Evolutionary conservation across 2,888 invertebrate genomes (phyloP), one percentile per base, ranked within the genome.

Genomic region (Rhingia campestris): DNA sequence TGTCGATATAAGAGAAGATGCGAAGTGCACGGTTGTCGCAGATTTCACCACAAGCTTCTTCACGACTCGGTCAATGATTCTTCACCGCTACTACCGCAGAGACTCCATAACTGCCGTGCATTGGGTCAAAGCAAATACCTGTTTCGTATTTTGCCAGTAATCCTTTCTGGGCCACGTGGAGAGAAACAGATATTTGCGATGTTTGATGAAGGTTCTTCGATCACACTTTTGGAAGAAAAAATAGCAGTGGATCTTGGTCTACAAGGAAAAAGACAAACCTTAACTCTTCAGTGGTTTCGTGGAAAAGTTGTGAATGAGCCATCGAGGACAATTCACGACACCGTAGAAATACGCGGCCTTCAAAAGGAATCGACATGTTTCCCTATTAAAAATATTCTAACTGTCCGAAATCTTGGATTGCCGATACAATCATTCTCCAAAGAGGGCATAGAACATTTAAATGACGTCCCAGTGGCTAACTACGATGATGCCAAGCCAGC

Each of bases 251-350:
- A 30, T 6, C 6, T 30, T 6, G 51, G 22, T 6, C 30, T 51
- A 30, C 5, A 30, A 7, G 22, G 30, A 14, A 30, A 51, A 30
- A 30, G 22, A 30, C 14, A 51, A 6, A 6, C 51, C 6, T 87
- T 86, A 10, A 47, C 86, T 39, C 61, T 87, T 0, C 87, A 88
- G 67, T 49, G 87, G 56, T 87, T 86, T 86, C 39, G 59, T 6
- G 63, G 58, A 30, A 58, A 67, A 49, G 86, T 4, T n/a, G 37
- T 1, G 30, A 66, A 56, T 51, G 72, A 4, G 76, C 81, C 0
- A 67, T 81, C 4, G 47, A 30, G 33, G 4, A 73, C 22, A 22
- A 22, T 22, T 22, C 22, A 39, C 14, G 64, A 10, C 61, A 22
- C 30, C 30, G 22, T 51, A 7, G 30, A 51, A 7, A 22, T 51